Evolutionary conservation across 2,888 invertebrate species (phyloP), one percentile per base, ranked within the genome.

Genomic region (Eustalomyia histrio): DNA sequence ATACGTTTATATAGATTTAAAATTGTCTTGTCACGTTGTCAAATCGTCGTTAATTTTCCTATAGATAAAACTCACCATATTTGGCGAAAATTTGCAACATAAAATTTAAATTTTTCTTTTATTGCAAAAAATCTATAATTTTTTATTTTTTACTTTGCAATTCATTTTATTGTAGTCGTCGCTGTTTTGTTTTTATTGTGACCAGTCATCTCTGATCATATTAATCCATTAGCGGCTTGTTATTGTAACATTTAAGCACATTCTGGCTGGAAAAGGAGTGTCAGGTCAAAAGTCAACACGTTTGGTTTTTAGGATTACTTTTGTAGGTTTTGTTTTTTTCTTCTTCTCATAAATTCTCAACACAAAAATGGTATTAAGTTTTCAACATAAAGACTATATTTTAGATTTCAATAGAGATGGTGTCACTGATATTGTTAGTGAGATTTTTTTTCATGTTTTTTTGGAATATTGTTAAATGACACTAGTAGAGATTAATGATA

Each of bases 11-110:
- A 47, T 12, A 39, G 12, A 39, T 39, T 12, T 47, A 47, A 81
- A 76, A 81, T 71, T 78, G 81, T 81, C 78, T 39, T 78, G 81
- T 81, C 81, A 81, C 81, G 81, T 78, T 81, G 81, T 81, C 81
- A 81, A 65, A 67, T 71, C 60, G 17, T 61, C 55, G 71, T 67
- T 78, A 73, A 55, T 75, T 57, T 69, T 68, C 47, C 2, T n/a
- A 47, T 47, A 47, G 43, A 47, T 47, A 2, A n/a, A 47, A 14
- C 43, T 43, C 58, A 39, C 81, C 81, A 67, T 81, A 81, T 81
- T 75, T 75, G 81, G 81, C 50, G 61, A 71, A 78, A 78, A 78
- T 75, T 61, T 78, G 81, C 74, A 74, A 75, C 75, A 79, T 73
- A 79, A 73, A 79, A 79, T 79, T 79, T 73, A 55, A 73, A 73